phyloP scores from a whole-genome alignment of 1,140 invertebrate genomes.

The Acromyrmex echinatior region DNA sequence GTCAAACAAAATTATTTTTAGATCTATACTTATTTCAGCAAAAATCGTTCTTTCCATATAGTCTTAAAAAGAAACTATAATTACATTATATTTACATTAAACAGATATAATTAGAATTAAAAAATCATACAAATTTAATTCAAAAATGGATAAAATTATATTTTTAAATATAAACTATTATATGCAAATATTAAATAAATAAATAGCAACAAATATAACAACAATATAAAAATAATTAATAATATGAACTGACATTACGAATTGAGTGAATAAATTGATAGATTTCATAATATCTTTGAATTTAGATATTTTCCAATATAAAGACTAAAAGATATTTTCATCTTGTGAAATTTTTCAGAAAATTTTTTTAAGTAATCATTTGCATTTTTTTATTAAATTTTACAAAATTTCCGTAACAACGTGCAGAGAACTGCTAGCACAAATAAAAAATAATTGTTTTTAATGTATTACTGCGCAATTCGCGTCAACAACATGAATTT shows the following conservation, averaged over 20 bases:
- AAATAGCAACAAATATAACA: background rate
- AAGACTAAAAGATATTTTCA: too few species aligned
- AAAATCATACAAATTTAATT: background rate
- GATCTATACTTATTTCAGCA: too few species aligned
- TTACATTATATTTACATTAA: background rate
- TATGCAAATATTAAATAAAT: background rate
- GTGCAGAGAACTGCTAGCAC: background rate
- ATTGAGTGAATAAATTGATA: background rate
- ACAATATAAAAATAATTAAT: constrained; percentile 8
- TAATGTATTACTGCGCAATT: background rate
- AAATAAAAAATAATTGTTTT: constrained; percentile 26
- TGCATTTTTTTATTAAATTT: too few species aligned
- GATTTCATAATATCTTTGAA: background rate
- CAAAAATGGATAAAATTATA: background rate
- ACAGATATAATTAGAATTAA: background rate
- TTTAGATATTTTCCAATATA: too few species aligned
- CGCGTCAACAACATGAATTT: background rate
- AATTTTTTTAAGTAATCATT: constrained; percentile 4
- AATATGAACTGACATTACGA: background rate
- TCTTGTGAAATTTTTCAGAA: background rate
- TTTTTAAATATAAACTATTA: background rate
- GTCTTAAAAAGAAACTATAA: too few species aligned
- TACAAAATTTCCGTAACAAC: background rate
- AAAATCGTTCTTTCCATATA: too few species aligned
- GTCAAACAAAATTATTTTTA: too few species aligned